Evolutionary conservation across 2,797 vertebrate species (phyloP).

Genomic region (Mus spretus): DNA sequence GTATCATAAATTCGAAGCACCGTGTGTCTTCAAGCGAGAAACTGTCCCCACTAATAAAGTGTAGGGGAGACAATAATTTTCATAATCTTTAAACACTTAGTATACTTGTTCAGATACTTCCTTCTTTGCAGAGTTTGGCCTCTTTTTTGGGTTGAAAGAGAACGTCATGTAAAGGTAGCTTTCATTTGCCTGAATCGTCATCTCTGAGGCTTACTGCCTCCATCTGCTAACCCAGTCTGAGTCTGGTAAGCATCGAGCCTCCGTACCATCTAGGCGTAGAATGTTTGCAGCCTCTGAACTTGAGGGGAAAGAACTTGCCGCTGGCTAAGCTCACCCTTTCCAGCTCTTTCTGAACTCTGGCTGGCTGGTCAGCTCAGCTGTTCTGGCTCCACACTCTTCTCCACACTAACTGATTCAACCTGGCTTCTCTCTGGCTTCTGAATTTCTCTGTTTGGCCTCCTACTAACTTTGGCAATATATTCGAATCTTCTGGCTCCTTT

Average conservation of each 20-base stretch:
- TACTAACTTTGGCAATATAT: not conserved
- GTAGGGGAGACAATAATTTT: conserved; percentile 69
- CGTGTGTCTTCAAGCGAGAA: conserved; percentile 72
- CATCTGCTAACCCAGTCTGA: not conserved
- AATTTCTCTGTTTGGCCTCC: not conserved
- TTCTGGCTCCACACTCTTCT: not conserved
- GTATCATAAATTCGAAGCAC: conserved; percentile 72
- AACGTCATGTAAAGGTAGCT: not conserved
- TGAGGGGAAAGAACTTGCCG: not conserved
- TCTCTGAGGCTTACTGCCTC: not conserved
- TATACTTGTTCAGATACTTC: not conserved
- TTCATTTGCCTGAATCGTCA: not conserved
- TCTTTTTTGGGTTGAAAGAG: not conserved
- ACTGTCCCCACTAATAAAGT: conserved; percentile 77
- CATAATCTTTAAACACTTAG: conserved; percentile 59
- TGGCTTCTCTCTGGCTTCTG: not conserved
- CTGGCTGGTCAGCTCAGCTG: not conserved
- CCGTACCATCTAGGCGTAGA: not conserved
- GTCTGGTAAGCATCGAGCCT: not conserved
- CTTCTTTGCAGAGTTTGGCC: not conserved
- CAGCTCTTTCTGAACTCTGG: not conserved
- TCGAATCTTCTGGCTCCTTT: not conserved
- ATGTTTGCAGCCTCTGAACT: not conserved
- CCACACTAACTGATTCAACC: not conserved
- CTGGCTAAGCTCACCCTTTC: not conserved